These are phyloP conservation scores for Drosophila demipolita DNA, from an alignment of 2,888 invertebrate genomes.

Conservation along the genomic window DNA sequence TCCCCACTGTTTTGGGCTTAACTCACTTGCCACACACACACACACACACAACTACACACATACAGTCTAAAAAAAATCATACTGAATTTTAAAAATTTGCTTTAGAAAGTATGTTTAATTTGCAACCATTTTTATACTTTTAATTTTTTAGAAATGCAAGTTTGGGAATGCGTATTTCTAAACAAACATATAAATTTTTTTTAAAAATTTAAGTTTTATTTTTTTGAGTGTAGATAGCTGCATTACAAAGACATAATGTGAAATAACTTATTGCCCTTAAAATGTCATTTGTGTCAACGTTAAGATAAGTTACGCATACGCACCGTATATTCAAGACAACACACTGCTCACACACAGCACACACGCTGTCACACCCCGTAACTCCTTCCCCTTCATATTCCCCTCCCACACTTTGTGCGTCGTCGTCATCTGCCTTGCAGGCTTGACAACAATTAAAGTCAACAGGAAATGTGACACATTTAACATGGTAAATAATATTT, in stretches of 20 bases:
- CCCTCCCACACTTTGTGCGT: not conserved
- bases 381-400: not conserved
- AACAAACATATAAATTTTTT: not conserved
- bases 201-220: not conserved
- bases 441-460: constrained; percentile 78
- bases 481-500: constrained; percentile 78
- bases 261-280: constrained; percentile 81
- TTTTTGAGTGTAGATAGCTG: not conserved
- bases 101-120: not conserved
- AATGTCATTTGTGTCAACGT: constrained; percentile 82
- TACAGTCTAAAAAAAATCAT: not conserved
- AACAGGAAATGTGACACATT: constrained; percentile 80
- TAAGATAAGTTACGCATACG: constrained; percentile 81
- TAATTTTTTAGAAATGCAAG: not conserved
- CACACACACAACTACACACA: not conserved
- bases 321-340: constrained; percentile 49
- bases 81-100: not conserved
- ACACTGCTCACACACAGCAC: not conserved
- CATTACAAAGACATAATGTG: constrained; percentile 72
- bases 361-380: not conserved
- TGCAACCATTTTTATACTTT: not conserved
- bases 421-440: constrained; percentile 48
- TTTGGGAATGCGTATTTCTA: not conserved
- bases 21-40: constrained; percentile 22
- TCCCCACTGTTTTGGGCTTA: constrained; percentile 48